A percentile compares a stretch with the other conserved stretches of the same genome.
Evolutionary conservation across 1,140 invertebrate species (phyloP).

Genomic region (Diploscapter pachys): DNA sequence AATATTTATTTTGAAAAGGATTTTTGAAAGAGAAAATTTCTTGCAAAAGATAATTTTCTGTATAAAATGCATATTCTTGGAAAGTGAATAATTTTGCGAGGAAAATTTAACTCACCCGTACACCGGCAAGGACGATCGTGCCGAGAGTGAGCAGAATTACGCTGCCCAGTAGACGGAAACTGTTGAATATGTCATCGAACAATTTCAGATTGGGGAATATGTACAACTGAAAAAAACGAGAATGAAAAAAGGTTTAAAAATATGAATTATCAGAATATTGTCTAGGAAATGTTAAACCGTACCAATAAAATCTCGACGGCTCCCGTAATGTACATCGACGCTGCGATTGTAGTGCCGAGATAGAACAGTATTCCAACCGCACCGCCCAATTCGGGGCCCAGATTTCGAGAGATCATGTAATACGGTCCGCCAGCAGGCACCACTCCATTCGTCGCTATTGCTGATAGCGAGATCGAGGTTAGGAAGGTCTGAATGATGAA

Average conservation of each 20-base stretch:
- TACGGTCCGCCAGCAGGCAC: slow-evolving; percentile 97
- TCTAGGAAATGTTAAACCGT: slow-evolving; percentile 10
- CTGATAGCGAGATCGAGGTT: slow-evolving; percentile 97
- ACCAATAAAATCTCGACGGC: slow-evolving; percentile 96
- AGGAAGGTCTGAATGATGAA: slow-evolving; percentile 77
- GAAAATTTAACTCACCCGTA: slow-evolving; percentile 59
- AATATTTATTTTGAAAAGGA: too few species aligned
- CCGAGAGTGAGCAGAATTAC: slow-evolving; percentile 82
- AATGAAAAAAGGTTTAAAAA: slow-evolving; percentile 7
- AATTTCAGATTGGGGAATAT: slow-evolving; percentile 87
- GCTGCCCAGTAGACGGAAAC: slow-evolving; percentile 94
- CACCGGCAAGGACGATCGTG: slow-evolving; percentile 89
- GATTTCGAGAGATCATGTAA: slow-evolving; percentile 96
- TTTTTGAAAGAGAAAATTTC: too few species aligned
- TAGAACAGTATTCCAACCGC: slow-evolving; percentile 98
- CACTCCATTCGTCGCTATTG: slow-evolving; percentile 97
- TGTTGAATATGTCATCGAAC: slow-evolving; percentile 97
- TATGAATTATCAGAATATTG: too few species aligned
- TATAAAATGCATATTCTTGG: too few species aligned
- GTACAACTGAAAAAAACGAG: slow-evolving; percentile 74
- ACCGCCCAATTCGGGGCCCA: slow-evolving; percentile 96
- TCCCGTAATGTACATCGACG: slow-evolving; percentile 97
- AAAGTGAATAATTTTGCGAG: too few species aligned
- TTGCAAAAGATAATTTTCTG: too few species aligned
- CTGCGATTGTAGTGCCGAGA: slow-evolving; percentile 92